A percentile compares a stretch with the other conserved stretches of the same genome.
Evolutionary conservation across 2,113 vertebrate species (phyloP).

Genomic region (Pyrgilauda ruficollis): DNA sequence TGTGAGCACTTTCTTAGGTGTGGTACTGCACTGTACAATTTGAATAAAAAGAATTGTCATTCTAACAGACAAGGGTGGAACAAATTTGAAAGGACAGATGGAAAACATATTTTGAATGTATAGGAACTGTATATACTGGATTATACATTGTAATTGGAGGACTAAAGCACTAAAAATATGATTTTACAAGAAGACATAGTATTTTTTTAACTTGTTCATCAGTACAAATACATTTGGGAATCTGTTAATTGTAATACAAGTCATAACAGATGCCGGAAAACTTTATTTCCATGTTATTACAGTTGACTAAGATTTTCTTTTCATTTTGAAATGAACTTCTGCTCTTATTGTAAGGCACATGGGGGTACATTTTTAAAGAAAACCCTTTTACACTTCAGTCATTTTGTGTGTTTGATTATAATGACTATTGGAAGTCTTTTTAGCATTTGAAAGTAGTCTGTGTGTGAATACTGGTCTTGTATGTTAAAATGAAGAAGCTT

Average conservation of each 20-base stretch:
- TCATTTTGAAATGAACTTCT: background rate
- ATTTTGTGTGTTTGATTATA: background rate
- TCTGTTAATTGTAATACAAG: slow-evolving; percentile 30
- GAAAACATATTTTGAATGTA: slow-evolving; percentile 41
- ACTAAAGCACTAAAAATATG: slow-evolving; percentile 9
- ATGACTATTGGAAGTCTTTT: background rate
- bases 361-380: background rate
- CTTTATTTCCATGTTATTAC: slow-evolving; percentile 34
- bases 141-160: slow-evolving; percentile 48
- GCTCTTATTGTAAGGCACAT: background rate
- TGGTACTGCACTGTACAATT: background rate
- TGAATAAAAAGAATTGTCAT: slow-evolving; percentile 37
- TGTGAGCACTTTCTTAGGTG: slow-evolving; percentile 12
- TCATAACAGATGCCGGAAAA: slow-evolving; percentile 49
- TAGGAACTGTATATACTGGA: slow-evolving; percentile 1
- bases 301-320: background rate
- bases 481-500: background rate
- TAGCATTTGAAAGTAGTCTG: background rate
- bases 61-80: slow-evolving; percentile 48
- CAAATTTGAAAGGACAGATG: slow-evolving; percentile 31
- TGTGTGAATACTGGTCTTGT: background rate
- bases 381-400: background rate
- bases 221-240: slow-evolving; percentile 35
- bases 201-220: slow-evolving; percentile 34
- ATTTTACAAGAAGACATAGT: slow-evolving; percentile 20